Percentiles rank a stretch among this genome's conserved stretches.
These are phyloP conservation scores for Minunthozetes semirufus DNA, from an alignment of 2,888 invertebrate species.

Conservation along the genomic window DNA sequence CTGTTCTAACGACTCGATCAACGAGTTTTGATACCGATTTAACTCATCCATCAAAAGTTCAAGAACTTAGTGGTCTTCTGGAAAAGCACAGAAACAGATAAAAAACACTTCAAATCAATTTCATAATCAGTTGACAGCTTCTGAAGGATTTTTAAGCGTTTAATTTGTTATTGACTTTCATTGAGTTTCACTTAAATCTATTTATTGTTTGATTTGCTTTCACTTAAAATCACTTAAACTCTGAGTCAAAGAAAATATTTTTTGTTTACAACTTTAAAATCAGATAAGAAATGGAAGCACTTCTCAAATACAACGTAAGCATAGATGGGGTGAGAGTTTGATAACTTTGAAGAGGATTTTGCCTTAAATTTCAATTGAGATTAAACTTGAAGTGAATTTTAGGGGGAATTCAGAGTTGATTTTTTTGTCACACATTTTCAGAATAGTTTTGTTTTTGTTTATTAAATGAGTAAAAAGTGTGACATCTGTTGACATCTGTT, in stretches of 20 bases:
- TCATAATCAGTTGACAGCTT: background rate
- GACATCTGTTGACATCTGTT: constrained; percentile 18
- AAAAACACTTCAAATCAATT: background rate
- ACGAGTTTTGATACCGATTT: constrained; percentile 29
- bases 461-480: background rate
- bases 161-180: background rate
- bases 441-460: background rate
- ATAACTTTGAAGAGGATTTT: too few relatives aligned
- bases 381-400: too few relatives aligned
- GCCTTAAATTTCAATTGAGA: too few relatives aligned
- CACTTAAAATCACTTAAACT: too few relatives aligned
- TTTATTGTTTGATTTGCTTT: background rate
- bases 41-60: constrained; percentile 17
- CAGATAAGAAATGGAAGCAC: too few relatives aligned
- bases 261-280: too few relatives aligned
- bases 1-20: constrained; percentile 24
- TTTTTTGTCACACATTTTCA: background rate
- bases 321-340: too few relatives aligned
- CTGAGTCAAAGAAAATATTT: too few relatives aligned
- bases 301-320: too few relatives aligned
- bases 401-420: background rate
- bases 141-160: background rate
- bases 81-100: background rate
- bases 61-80: background rate
- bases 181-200: background rate